Evolutionary conservation across 2,888 invertebrate genomes (phyloP).

Genomic region (Eumerus sabulonum): DNA sequence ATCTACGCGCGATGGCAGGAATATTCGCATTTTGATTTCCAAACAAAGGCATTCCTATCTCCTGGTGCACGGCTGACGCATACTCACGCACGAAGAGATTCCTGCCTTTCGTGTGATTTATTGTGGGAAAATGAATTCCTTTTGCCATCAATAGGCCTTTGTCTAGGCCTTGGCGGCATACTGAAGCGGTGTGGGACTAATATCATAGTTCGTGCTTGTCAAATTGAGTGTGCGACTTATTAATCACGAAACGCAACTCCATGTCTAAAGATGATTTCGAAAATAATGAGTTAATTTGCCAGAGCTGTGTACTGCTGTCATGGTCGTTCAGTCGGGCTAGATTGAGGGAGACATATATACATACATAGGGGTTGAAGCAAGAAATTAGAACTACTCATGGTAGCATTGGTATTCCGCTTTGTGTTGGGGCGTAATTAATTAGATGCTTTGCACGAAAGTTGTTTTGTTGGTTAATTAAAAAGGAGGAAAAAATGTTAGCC

Average conservation of each 20-base stretch:
- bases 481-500: conserved; percentile 7
- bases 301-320: no score
- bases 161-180: neutral
- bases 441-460: conserved; percentile 54
- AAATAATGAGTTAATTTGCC: conserved; percentile 62
- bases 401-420: no score
- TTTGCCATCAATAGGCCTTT: conserved; percentile 20
- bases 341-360: no score
- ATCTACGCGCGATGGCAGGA: neutral
- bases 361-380: conserved; percentile 29
- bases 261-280: conserved; percentile 55
- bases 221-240: conserved; percentile 59
- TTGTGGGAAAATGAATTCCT: conserved; percentile 57
- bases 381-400: no score
- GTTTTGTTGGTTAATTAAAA: conserved; percentile 59
- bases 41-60: conserved; percentile 31
- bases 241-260: conserved; percentile 48
- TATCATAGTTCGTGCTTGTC: conserved; percentile 31
- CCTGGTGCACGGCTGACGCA: neutral
- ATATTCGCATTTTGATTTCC: conserved; percentile 36
- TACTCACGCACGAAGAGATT: conserved; percentile 33
- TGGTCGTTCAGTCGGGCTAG: no score
- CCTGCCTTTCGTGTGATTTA: conserved; percentile 57
- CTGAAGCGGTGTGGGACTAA: neutral
- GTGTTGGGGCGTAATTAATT: no score